A percentile compares a stretch with the other conserved stretches of the same genome.
These are phyloP conservation scores for Cranoglanis bouderius DNA, from an alignment of 2,113 vertebrate genomes.

Conservation along the genomic window DNA sequence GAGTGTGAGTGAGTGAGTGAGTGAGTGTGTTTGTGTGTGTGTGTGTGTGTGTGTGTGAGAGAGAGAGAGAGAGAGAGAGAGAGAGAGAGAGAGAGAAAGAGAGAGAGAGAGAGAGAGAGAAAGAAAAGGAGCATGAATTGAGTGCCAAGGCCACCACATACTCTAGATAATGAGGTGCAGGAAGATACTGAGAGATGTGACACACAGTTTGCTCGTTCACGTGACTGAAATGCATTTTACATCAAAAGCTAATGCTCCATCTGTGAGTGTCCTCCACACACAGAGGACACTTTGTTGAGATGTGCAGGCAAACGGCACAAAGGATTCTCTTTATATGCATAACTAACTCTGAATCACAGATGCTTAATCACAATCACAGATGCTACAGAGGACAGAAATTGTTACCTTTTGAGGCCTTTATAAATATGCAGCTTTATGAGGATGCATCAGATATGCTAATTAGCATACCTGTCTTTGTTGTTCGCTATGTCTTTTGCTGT, in stretches of 20 bases:
- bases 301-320: slow-evolving; percentile 10
- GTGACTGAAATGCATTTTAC: slow-evolving; percentile 37
- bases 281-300: slow-evolving; percentile 38
- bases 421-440: slow-evolving; percentile 24
- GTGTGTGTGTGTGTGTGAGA: slow-evolving; percentile 11
- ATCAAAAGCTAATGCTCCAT: slow-evolving; percentile 39
- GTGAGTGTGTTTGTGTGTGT: slow-evolving; percentile 32
- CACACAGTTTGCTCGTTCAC: slow-evolving; percentile 50
- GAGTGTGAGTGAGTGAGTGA: slow-evolving; percentile 6
- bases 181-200: slow-evolving; percentile 47
- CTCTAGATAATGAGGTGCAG: slow-evolving; percentile 54
- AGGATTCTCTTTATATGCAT: slow-evolving; percentile 39
- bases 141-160: slow-evolving; percentile 55
- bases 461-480: not conserved
- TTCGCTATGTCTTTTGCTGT: slow-evolving; percentile 23
- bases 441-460: slow-evolving; percentile 27
- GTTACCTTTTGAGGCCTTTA: slow-evolving; percentile 31
- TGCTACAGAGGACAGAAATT: slow-evolving; percentile 39
- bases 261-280: slow-evolving; percentile 10
- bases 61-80: slow-evolving; percentile 12
- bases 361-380: slow-evolving; percentile 46
- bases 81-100: slow-evolving; percentile 18
- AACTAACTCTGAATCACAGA: slow-evolving; percentile 34
- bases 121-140: slow-evolving; percentile 47
- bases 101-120: slow-evolving; percentile 18